These are phyloP conservation scores for Limnephilus auricula DNA, from an alignment of 2,888 invertebrate genomes.

Conservation along the genomic window DNA sequence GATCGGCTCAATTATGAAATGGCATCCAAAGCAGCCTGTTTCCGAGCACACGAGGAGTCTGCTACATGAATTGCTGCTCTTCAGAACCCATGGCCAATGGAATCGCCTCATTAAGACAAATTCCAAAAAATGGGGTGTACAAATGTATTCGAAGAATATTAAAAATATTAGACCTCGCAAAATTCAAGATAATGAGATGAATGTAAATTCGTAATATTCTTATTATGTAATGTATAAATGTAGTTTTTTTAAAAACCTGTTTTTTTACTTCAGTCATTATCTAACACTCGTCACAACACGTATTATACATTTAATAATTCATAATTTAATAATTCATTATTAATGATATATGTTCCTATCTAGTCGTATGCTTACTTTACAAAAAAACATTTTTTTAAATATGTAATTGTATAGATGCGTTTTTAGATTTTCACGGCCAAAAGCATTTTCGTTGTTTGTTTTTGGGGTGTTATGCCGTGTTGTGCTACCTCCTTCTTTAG, in stretches of 20 bases:
- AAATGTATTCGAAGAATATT: not conserved
- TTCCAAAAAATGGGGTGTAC: not conserved
- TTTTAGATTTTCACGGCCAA: too few relatives aligned
- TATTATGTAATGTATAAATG: not conserved
- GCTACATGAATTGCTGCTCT: conserved; percentile 70
- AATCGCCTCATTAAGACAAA: conserved; percentile 64
- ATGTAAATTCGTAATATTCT: not conserved
- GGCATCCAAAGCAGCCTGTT: conserved; percentile 70
- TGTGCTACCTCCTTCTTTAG: too few relatives aligned
- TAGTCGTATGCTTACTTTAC: not conserved
- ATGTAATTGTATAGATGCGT: too few relatives aligned
- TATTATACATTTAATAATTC: not conserved
- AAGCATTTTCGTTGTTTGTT: too few relatives aligned
- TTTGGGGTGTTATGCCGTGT: too few relatives aligned
- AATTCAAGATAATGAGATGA: not conserved
- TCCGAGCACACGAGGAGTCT: conserved; percentile 70
- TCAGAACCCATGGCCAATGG: conserved; percentile 71
- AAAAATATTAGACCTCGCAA: not conserved
- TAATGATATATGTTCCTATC: not conserved
- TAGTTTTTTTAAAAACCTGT: not conserved
- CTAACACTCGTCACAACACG: not conserved
- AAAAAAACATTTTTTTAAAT: not conserved
- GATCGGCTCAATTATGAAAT: conserved; percentile 70
- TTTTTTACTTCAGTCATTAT: not conserved
- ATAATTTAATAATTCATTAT: not conserved